phyloP scores from a whole-genome alignment of 2,888 invertebrate species.

The Pyrocoelia pectoralis region DNA sequence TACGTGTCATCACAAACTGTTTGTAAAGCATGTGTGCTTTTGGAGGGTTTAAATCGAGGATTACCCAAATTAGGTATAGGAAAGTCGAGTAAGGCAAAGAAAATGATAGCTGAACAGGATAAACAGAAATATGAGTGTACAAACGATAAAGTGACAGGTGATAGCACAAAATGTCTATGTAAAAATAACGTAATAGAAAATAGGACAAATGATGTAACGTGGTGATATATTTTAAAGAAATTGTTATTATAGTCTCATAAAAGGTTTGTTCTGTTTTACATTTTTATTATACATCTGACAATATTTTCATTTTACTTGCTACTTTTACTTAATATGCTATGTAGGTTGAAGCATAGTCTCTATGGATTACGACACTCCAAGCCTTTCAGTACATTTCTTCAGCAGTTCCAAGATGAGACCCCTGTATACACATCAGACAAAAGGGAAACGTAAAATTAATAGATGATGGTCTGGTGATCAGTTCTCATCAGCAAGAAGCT shows the following conservation, averaged over 20 bases:
- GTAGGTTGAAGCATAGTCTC: too few species aligned
- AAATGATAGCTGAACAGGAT: constrained; percentile 64
- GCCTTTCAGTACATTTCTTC: too few species aligned
- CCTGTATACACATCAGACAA: too few species aligned
- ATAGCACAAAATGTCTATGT: background rate
- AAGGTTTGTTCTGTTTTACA: too few species aligned
- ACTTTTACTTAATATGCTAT: too few species aligned
- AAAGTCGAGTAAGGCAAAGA: constrained; percentile 82
- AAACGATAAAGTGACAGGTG: background rate
- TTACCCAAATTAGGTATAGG: constrained; percentile 90
- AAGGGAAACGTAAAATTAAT: too few species aligned
- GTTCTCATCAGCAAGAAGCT: too few species aligned
- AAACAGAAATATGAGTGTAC: constrained; percentile 10
- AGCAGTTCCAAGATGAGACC: too few species aligned
- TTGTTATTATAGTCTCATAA: too few species aligned
- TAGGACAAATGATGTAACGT: background rate
- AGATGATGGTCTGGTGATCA: too few species aligned
- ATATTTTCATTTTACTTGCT: too few species aligned
- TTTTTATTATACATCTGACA: background rate
- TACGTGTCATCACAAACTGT: constrained; percentile 92
- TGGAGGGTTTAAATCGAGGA: constrained; percentile 95
- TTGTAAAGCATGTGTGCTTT: constrained; percentile 95
- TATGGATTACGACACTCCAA: too few species aligned
- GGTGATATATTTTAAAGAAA: background rate
- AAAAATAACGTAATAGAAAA: background rate